These are phyloP conservation scores for Saccopteryx bilineata DNA, from an alignment of 2,113 vertebrate species.

Conservation along the genomic window DNA sequence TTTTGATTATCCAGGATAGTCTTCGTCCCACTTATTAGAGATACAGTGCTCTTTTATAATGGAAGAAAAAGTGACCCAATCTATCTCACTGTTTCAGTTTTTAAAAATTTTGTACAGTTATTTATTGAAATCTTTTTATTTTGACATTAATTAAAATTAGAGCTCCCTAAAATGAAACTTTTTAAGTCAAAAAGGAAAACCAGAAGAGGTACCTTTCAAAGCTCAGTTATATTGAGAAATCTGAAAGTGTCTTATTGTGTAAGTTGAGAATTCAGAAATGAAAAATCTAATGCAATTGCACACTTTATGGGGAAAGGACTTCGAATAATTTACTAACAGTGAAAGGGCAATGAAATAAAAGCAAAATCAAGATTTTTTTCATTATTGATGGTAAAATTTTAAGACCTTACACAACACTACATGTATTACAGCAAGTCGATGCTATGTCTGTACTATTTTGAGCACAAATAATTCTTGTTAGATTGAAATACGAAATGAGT, in stretches of 20 bases:
- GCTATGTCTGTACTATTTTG: background rate
- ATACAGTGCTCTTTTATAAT: background rate
- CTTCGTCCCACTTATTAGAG: background rate
- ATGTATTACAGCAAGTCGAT: background rate
- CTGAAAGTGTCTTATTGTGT: background rate
- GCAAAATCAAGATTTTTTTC: background rate
- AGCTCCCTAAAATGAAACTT: background rate
- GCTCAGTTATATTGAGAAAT: background rate
- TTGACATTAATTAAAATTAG: background rate
- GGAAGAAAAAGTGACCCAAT: slow-evolving; percentile 56
- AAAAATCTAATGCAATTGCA: background rate
- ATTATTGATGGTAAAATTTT: background rate
- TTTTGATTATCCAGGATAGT: slow-evolving; percentile 36
- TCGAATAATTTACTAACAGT: background rate
- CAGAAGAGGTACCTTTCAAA: background rate
- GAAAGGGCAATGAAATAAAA: background rate
- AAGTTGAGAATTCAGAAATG: background rate
- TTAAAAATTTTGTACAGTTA: slow-evolving; percentile 58
- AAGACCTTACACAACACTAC: background rate
- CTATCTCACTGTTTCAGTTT: slow-evolving; percentile 68
- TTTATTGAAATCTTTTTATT: slow-evolving; percentile 56
- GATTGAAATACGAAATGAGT: background rate
- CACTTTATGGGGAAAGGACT: background rate
- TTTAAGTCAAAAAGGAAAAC: background rate
- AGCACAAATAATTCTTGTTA: background rate